Conservation (phyloP, 2,888 invertebrate species). For the Silvanus unidentatus region DNA sequence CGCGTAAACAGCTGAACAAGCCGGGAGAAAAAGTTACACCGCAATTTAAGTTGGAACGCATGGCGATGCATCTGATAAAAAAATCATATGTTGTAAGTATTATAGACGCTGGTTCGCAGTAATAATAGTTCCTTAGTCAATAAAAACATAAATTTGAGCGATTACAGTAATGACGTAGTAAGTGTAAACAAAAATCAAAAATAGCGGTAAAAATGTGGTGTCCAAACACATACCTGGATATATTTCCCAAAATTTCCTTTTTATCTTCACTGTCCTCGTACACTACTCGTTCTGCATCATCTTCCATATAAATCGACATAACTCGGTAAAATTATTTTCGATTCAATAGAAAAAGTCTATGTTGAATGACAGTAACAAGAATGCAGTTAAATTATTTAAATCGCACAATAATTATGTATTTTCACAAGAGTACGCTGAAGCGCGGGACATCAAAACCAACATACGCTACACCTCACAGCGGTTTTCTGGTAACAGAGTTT, state of each 20-base stretch:
- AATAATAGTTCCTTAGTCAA: too few relatives aligned
- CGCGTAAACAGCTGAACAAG: slow-evolving; percentile 16
- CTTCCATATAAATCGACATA: slow-evolving; percentile 53
- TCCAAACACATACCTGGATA: slow-evolving; percentile 48
- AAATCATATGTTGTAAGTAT: too few relatives aligned
- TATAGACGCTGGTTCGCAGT: too few relatives aligned
- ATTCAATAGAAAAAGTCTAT: not conserved
- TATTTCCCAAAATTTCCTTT: slow-evolving; percentile 48
- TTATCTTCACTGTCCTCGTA: slow-evolving; percentile 51
- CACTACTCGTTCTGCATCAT: slow-evolving; percentile 45
- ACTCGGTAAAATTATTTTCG: not conserved
- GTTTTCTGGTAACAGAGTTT: slow-evolving; percentile 61
- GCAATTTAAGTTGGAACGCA: too few relatives aligned
- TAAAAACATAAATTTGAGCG: too few relatives aligned
- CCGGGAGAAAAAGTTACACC: slow-evolving; percentile 1
- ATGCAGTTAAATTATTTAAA: slow-evolving; percentile 18
- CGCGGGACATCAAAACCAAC: slow-evolving; percentile 44
- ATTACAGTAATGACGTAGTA: too few relatives aligned
- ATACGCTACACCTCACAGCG: slow-evolving; percentile 53
- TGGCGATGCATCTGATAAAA: too few relatives aligned
- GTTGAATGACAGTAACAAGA: slow-evolving; percentile 32
- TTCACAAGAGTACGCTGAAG: slow-evolving; percentile 35
- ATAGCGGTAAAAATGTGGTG: slow-evolving; percentile 29
- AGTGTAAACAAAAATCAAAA: slow-evolving; percentile 6
- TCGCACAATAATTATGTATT: slow-evolving; percentile 18